Evolutionary conservation across 2,888 invertebrate species (phyloP), one percentile per base, ranked within the genome.

Genomic region (Cheilosia vernalis): DNA sequence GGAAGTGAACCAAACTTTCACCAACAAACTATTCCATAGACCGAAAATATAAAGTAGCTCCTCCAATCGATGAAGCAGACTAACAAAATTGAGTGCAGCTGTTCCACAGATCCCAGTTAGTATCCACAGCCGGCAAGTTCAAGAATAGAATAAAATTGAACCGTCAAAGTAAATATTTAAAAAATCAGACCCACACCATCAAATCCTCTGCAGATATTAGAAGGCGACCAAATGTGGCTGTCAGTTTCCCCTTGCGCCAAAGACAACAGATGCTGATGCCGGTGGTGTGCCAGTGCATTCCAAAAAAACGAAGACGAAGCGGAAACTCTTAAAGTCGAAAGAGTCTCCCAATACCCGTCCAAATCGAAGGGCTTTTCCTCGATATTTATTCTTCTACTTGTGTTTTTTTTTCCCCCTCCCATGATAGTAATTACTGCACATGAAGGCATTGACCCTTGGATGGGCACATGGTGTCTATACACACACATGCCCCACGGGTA

Each of bases 401-500:
- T 37, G 2, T 17, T 53, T 37, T 55, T 51, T 21, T 42, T 56
- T 51, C 42, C 44, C 63, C 56, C 56, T 51, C 42, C 53, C 63
- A 51, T 58, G 76, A 42, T 63, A 69, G 51, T 56, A 81, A 69
- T 80, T 80, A 73, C 66, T 55, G 56, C 47, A 63, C 63, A 63
- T 33, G 53, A 51, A 76, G 69, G 63, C 81, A 76, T 58, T 81
- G 81, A 81, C 81, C 81, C 69, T 56, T 61, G n/a, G 37, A 64
- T 58, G 64, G 47, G 40, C 19, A 33, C 21, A 53, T 49, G 51
- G 4, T 10, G 42, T 24, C 30, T 60, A 27, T 27, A 19, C 17
- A 24, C 47, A 10, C 40, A 30, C 33, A 67, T 30, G 60, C 15
- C 40, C 47, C 51, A 47, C 56, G 56, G 63, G 56, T 51, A 70